phyloP scores from a whole-genome alignment of 2,888 invertebrate species.

The Hymenopus coronatus region DNA sequence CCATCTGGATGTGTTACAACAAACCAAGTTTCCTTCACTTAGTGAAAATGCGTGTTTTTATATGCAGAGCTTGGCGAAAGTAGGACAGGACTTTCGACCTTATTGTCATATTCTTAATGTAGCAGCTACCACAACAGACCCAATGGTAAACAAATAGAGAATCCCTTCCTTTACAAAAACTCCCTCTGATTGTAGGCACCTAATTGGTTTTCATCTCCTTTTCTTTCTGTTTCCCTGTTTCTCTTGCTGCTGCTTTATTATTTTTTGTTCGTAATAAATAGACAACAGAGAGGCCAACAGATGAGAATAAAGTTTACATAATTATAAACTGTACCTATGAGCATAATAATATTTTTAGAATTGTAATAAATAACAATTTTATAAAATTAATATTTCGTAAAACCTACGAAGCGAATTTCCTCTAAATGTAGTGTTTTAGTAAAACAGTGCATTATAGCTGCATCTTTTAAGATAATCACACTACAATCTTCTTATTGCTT shows the following conservation, averaged over 20 bases:
- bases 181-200: background rate
- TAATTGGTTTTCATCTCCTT: background rate
- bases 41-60: background rate
- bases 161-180: background rate
- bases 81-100: background rate
- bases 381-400: no score
- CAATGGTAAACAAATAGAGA: background rate
- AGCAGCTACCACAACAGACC: background rate
- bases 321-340: no score
- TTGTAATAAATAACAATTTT: no score
- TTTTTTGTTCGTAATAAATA: background rate
- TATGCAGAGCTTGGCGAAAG: background rate
- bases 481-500: no score
- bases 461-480: no score
- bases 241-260: background rate
- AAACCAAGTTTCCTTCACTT: no score
- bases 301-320: no score
- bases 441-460: no score
- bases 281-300: background rate
- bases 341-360: no score
- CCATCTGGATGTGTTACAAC: no score
- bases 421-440: no score
- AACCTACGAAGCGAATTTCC: no score
- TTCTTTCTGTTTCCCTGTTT: background rate
- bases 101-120: background rate